Evolutionary conservation across 2,888 invertebrate genomes (phyloP).

Genomic region (Hydrotaea cyrtoneurina): DNA sequence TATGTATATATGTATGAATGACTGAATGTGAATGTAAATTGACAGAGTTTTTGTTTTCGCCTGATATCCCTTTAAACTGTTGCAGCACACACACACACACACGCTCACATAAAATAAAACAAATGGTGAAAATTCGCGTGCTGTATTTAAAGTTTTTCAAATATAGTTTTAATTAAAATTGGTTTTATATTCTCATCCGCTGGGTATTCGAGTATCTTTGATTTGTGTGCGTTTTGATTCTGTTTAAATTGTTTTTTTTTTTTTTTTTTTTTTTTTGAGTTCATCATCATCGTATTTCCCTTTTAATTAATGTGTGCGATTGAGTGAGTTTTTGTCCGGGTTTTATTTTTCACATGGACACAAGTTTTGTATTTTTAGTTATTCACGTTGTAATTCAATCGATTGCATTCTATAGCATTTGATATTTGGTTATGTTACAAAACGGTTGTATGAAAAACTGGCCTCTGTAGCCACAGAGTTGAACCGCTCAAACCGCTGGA

Average conservation of each 20-base stretch:
- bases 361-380: not conserved
- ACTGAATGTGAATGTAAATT: too few relatives aligned
- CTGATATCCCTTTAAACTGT: not conserved
- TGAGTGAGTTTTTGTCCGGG: constrained; percentile 15
- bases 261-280: not conserved
- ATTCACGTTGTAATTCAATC: constrained; percentile 37
- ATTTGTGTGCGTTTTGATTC: not conserved
- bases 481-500: not conserved
- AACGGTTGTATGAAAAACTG: not conserved
- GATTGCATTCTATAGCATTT: constrained; percentile 15
- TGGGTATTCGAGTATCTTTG: constrained; percentile 9
- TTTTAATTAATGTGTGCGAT: constrained; percentile 35
- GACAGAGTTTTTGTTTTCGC: not conserved
- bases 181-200: constrained; percentile 18
- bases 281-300: constrained; percentile 23
- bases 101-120: not conserved
- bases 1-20: too few relatives aligned
- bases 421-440: constrained; percentile 22
- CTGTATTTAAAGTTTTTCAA: not conserved
- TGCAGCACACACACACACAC: not conserved
- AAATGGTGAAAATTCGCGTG: not conserved
- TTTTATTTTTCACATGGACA: constrained; percentile 10
- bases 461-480: not conserved
- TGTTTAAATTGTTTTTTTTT: not conserved
- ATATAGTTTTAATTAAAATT: constrained; percentile 38